Percentiles rank a stretch among this genome's conserved stretches.
phyloP scores from a whole-genome alignment of 2,113 vertebrate genomes.

The Pica pica region DNA sequence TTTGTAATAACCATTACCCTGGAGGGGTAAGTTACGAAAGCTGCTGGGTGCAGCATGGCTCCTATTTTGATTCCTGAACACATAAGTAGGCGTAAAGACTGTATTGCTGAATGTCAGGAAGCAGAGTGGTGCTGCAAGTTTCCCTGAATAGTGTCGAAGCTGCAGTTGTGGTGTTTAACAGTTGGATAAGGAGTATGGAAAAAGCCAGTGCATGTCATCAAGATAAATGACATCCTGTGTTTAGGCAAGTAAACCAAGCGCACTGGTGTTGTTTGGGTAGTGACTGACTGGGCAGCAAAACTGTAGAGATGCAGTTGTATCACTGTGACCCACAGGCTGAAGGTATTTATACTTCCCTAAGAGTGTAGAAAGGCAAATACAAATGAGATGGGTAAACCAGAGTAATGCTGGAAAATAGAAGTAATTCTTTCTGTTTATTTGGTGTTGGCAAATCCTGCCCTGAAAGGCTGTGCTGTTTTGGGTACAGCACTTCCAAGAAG shows the following conservation, averaged over 20 bases:
- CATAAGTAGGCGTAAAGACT: background rate
- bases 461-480: background rate
- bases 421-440: background rate
- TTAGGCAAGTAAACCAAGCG: background rate
- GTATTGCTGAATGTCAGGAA: background rate
- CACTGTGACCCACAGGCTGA: background rate
- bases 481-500: background rate
- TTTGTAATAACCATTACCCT: background rate
- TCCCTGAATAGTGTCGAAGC: background rate
- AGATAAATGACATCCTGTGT: background rate
- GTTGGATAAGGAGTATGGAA: background rate
- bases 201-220: background rate
- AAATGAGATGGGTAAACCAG: background rate
- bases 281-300: background rate
- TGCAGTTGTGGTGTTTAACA: background rate
- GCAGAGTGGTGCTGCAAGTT: background rate
- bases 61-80: background rate
- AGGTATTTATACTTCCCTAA: background rate
- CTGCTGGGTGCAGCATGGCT: background rate
- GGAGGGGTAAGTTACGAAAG: background rate
- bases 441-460: background rate
- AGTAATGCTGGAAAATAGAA: background rate
- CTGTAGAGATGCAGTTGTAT: background rate
- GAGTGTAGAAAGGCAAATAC: background rate
- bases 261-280: background rate